Conservation (phyloP, 2,888 invertebrate genomes). For the Papilio gigon region DNA sequence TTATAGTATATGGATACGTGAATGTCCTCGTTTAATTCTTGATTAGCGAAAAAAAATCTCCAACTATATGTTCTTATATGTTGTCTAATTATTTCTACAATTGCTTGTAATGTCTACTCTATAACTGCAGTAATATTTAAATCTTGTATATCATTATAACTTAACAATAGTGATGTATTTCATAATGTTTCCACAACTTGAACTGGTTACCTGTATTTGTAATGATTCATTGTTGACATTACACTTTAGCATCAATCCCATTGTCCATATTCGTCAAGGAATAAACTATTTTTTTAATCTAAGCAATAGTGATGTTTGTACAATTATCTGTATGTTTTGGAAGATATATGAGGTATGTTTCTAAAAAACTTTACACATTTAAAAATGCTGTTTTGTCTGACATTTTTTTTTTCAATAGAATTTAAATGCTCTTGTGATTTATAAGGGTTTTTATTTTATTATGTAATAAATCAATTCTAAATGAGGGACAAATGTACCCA, state of each 20-base stretch:
- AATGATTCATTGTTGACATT: background rate
- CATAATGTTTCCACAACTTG: constrained; percentile 7
- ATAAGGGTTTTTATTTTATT: too few relatives aligned
- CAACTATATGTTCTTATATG: background rate
- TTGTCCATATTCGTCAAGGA: background rate
- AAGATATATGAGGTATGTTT: background rate
- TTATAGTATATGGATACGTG: background rate
- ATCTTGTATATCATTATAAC: too few relatives aligned
- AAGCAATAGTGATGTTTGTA: background rate
- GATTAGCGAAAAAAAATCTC: background rate
- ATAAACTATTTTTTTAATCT: background rate
- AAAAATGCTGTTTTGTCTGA: background rate
- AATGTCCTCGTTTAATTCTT: background rate
- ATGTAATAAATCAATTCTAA: too few relatives aligned
- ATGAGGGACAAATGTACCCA: too few relatives aligned
- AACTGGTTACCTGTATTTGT: constrained; percentile 9
- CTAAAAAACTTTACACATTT: background rate
- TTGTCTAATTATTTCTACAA: background rate
- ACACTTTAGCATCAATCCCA: background rate
- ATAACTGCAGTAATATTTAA: too few relatives aligned
- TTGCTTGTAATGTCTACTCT: background rate
- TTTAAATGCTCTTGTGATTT: too few relatives aligned
- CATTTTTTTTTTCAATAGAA: too few relatives aligned
- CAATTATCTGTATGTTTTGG: background rate
- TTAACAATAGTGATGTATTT: constrained; percentile 1